Conservation (phyloP, 64 coral and sea anemone genomes). For the Dendrophyllia cribrosa region DNA sequence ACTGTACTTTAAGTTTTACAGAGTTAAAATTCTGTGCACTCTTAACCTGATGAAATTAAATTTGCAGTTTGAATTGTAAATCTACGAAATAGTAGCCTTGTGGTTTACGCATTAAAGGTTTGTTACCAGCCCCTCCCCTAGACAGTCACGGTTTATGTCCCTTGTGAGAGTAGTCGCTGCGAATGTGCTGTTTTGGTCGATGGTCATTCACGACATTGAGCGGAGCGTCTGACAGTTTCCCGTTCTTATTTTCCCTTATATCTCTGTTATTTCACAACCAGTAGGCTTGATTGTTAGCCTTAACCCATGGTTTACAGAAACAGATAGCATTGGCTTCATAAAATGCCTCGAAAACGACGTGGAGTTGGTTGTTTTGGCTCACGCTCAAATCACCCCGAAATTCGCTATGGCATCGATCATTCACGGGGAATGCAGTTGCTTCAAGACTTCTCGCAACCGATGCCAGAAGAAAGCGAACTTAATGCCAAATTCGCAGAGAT, state of each 20-base stretch:
- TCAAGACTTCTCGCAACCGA: slow-evolving; percentile 90
- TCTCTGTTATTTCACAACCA: neutral
- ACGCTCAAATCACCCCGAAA: slow-evolving; percentile 91
- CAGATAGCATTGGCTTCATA: slow-evolving; percentile 46
- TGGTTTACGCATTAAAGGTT: neutral
- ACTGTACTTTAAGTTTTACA: neutral
- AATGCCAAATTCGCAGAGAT: slow-evolving; percentile 96
- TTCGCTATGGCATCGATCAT: slow-evolving; percentile 95
- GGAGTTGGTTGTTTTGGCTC: slow-evolving; percentile 89
- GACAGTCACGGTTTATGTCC: neutral
- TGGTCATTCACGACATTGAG: neutral
- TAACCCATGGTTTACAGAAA: slow-evolving; percentile 20
- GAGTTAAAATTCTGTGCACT: neutral
- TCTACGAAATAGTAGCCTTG: neutral
- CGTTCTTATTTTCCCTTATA: neutral
- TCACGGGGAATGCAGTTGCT: slow-evolving; percentile 85
- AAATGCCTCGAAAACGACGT: slow-evolving; percentile 85
- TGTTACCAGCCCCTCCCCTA: neutral
- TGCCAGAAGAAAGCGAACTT: slow-evolving; percentile 99
- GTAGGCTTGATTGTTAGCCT: neutral
- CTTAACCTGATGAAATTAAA: neutral
- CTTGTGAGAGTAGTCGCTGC: neutral
- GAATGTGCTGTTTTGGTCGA: slow-evolving; percentile 4
- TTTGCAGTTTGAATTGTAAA: neutral
- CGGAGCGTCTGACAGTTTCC: neutral